Base-by-base conservation (phyloP, 2,797 vertebrate genomes). In the Pipistrellus nathusii region DNA sequence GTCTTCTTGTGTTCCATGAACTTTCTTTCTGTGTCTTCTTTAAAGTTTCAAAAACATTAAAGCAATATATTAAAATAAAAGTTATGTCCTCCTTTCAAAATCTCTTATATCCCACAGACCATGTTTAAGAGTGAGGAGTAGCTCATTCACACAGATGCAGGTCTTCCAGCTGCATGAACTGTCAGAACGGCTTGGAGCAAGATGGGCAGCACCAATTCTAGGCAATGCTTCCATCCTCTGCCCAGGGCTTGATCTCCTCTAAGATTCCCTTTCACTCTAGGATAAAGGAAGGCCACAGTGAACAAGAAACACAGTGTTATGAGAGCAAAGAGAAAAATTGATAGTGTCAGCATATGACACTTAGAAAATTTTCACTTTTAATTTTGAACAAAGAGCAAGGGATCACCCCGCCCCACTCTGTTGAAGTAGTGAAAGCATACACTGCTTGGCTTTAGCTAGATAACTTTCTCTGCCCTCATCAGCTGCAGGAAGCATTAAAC, bases 161-260 rank as follows among this genome's bases (percentile, higher is more conserved):
- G 13, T 30, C 7, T 30, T 6, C 27, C 3, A 9, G 46, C 3
- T 41, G 27, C 7, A 3, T 0, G 0, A 17, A 14, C 23, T 13
- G 21, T 25, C 20, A 51, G 6, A 38, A 48, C 4, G 20, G 13
- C 46, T 3, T 85, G 4, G 27, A 76, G 59, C 7, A 30, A 14
- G 2, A 5, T 10, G 9, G 2, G 3, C 1, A 46, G 20, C 20
- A 9, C 57, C 6, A 13, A 30, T 6, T 4, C 13, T 5, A 23
- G 51, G 23, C 14, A 15, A 9, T 1, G 8, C 5, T 59, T 27
- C 64, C 6, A 27, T 5, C 2, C 18, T 48, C 21, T 27, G 15
- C 6, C 18, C 7, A 8, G 27, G 8, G 10, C 6, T 32, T 18
- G 17, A 6, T 3, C 27, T 78, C 13, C 25, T 38, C 46, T 12